Evolutionary conservation across 2,797 vertebrate genomes (phyloP), one percentile per base, ranked within the genome.

Genomic region (Schizopygopsis pylzovi): DNA sequence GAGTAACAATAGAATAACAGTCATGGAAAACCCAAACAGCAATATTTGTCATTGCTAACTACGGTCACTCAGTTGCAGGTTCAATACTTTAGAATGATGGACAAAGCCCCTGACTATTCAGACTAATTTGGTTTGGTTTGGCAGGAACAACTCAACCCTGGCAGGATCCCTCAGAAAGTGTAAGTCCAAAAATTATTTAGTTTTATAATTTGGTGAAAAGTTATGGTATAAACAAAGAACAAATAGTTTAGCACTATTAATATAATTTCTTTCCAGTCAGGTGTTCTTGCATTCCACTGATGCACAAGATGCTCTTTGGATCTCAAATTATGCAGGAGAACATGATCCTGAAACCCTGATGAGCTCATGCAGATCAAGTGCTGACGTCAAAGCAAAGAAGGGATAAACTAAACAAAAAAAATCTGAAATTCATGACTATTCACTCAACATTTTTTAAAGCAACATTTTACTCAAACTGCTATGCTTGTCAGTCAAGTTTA

Each of bases 121-220:
- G 52, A 61, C 41, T 83, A n/a, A 47, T 83, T 63, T 82, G 52
- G 41, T 79, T 37, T 15, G 79, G 18, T 83, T 83, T 75, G 56
- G 54, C 8, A 25, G 45, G 7, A 72, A 39, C 15, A 75, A 75
- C 12, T 75, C 49, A 82, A 49, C 20, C 28, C 71, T 76, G 71
- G 82, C 18, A 76, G 72, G 22, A 65, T 28, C 52, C 49, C 56
- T 11, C 18, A 47, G 45, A 79, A 61, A 61, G 12, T 25, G 12
- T 41, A n/a, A 16, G 22, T 79, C 76, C 76, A 61, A 79, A 79
- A 41, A 9, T 52, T 16, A 47, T 5, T 16, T 15, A 8, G 28
- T 28, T 28, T 28, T 28, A 28, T 28, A 28, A 28, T 28, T 28
- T 28, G 28, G 28, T 28, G 28, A 28, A 28, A 28, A 28, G 28